A percentile compares a stretch with the other conserved stretches of the same genome.
Evolutionary conservation across 2,113 vertebrate genomes (phyloP).

Genomic region (Poeciliopsis prolifica): DNA sequence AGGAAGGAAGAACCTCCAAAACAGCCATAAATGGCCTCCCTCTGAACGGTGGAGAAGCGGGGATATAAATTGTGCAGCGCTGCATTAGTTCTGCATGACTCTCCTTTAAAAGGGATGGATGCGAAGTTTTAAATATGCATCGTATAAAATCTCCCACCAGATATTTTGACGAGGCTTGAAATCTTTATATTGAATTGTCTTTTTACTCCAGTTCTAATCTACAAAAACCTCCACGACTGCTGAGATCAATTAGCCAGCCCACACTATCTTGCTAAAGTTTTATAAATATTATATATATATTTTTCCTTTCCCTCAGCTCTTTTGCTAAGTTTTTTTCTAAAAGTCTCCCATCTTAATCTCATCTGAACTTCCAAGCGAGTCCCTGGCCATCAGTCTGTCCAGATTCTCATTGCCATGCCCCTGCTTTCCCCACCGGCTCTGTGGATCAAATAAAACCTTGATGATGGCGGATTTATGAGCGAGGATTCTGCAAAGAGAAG

Average conservation of each 20-base stretch:
- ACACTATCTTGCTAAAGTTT: conserved; percentile 21
- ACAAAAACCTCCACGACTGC: conserved; percentile 4
- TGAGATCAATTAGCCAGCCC: conserved; percentile 34
- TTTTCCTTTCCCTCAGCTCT: conserved; percentile 19
- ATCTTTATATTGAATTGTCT: neutral
- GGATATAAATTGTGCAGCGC: neutral
- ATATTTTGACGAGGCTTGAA: neutral
- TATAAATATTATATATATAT: neutral
- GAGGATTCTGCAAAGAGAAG: neutral
- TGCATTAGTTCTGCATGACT: neutral
- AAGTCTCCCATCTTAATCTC: conserved; percentile 32
- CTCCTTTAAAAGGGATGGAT: neutral
- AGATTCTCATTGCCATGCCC: conserved; percentile 23
- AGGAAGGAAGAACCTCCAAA: neutral
- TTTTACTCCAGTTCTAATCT: conserved; percentile 10
- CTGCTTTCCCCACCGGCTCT: conserved; percentile 4
- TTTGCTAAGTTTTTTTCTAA: conserved; percentile 10
- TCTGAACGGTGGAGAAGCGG: neutral
- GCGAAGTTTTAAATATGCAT: neutral
- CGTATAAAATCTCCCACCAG: neutral
- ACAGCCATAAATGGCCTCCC: neutral
- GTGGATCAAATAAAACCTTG: conserved; percentile 21
- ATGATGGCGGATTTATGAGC: conserved; percentile 1
- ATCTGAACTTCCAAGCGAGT: conserved; percentile 47
- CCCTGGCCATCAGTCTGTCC: conserved; percentile 31